Conservation (phyloP, 2,797 vertebrate genomes). For the Xenopus petersii region DNA sequence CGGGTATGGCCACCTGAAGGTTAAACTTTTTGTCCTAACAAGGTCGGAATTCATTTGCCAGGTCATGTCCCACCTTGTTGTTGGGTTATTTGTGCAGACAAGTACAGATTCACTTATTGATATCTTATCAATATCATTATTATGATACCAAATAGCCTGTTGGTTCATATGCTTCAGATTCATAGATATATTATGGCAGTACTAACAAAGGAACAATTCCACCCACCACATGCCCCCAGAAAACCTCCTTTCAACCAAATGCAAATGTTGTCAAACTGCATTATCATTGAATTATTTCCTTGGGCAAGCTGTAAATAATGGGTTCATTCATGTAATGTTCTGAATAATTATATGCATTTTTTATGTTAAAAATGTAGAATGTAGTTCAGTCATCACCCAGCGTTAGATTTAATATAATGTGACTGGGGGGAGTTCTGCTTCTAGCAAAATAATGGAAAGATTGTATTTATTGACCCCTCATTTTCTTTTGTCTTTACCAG, state of each 20-base stretch:
- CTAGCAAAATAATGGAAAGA: conserved; percentile 14
- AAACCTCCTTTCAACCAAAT: conserved; percentile 21
- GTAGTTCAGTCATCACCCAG: conserved; percentile 17
- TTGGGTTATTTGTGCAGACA: too few relatives aligned
- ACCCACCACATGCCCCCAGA: conserved; percentile 13
- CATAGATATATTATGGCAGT: too few relatives aligned
- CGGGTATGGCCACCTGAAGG: too few relatives aligned
- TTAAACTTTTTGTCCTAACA: too few relatives aligned
- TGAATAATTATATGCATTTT: conserved; percentile 31
- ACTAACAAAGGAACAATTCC: too few relatives aligned
- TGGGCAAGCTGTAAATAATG: conserved; percentile 41
- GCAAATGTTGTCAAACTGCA: conserved; percentile 30
- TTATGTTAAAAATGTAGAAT: conserved; percentile 20
- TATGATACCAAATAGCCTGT: too few relatives aligned
- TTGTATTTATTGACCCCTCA: conserved; percentile 3
- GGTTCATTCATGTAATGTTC: conserved; percentile 37
- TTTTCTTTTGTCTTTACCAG: conserved; percentile 6
- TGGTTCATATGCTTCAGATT: too few relatives aligned
- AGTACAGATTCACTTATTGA: too few relatives aligned
- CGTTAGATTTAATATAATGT: conserved; percentile 26
- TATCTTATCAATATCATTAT: too few relatives aligned
- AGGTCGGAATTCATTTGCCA: too few relatives aligned
- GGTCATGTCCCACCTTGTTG: too few relatives aligned
- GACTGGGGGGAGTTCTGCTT: conserved; percentile 8
- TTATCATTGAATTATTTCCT: conserved; percentile 33